These are phyloP conservation scores for Thalassoma bifasciatum DNA, from an alignment of 2,113 vertebrate genomes.

Conservation along the genomic window DNA sequence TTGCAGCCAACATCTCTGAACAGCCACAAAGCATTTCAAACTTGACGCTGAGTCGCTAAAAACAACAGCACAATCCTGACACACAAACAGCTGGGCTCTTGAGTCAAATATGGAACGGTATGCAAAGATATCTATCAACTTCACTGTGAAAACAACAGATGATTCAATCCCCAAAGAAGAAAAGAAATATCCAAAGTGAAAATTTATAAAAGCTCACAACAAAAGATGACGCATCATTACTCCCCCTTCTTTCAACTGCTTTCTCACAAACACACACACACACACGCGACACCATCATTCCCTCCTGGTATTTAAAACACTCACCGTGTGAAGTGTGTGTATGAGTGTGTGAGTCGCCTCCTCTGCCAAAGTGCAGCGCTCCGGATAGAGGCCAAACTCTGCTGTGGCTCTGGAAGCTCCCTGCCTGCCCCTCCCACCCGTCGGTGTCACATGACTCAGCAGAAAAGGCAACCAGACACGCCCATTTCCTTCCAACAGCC, in stretches of 20 bases:
- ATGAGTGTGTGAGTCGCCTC: conserved; percentile 53
- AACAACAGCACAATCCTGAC: conserved; percentile 12
- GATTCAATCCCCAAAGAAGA: conserved; percentile 18
- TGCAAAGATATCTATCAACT: conserved; percentile 20
- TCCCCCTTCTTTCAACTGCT: conserved; percentile 8
- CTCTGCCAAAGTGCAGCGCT: conserved; percentile 62
- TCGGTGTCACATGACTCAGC: conserved; percentile 73
- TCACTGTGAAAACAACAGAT: conserved; percentile 25
- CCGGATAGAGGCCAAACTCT: conserved; percentile 75
- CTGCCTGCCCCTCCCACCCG: conserved; percentile 64
- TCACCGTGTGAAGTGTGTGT: conserved; percentile 71
- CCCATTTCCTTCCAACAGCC: conserved; percentile 69
- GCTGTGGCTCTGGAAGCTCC: conserved; percentile 62
- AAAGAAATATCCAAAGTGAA: background rate
- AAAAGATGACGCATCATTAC: background rate
- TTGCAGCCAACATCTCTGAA: no score
- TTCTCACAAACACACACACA: conserved; percentile 12
- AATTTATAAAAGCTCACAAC: background rate
- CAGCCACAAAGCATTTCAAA: no score
- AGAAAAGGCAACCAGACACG: conserved; percentile 52
- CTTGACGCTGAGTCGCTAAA: background rate
- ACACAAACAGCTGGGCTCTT: conserved; percentile 20
- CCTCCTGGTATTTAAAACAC: conserved; percentile 60
- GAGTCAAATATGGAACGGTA: conserved; percentile 1
- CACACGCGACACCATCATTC: no score